Conservation (phyloP, 2,888 invertebrate genomes). For the Rhorus exstirpatorius region DNA sequence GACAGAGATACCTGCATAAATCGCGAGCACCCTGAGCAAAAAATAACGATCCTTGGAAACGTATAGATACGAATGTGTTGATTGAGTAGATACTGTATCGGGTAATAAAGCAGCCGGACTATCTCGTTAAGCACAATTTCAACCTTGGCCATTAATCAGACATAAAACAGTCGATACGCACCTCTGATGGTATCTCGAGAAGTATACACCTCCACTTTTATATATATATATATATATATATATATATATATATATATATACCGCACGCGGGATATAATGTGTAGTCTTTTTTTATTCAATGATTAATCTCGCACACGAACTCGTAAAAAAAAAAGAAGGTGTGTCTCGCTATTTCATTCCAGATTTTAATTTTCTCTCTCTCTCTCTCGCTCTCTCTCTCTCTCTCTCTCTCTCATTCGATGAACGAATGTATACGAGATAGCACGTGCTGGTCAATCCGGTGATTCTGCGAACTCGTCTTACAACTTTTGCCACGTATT, state of each 20-base stretch:
- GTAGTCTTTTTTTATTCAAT: constrained; percentile 24
- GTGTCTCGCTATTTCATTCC: constrained; percentile 50
- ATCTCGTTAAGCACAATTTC: constrained; percentile 41
- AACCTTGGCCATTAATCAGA: constrained; percentile 60
- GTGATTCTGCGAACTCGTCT: constrained; percentile 34
- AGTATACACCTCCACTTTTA: background rate
- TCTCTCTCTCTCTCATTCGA: background rate
- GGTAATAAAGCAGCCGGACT: constrained; percentile 13
- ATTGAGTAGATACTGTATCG: constrained; percentile 23
- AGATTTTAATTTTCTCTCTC: constrained; percentile 17
- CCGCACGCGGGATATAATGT: background rate
- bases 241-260: constrained; percentile 15
- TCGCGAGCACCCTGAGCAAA: constrained; percentile 21
- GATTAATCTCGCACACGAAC: constrained; percentile 39
- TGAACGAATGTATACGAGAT: constrained; percentile 17
- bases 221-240: background rate
- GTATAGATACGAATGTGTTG: background rate
- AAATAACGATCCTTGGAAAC: constrained; percentile 18
- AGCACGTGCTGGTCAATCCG: constrained; percentile 14
- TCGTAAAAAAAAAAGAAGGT: constrained; percentile 46
- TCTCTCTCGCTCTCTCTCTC: background rate
- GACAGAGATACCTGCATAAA: too few relatives aligned
- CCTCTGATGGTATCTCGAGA: constrained; percentile 8
- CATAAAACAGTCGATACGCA: constrained; percentile 44
- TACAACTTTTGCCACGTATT: constrained; percentile 1